Evolutionary conservation across 1,140 invertebrate genomes (phyloP), one percentile per base, ranked within the genome.

Genomic region (Drosophila nannoptera): DNA sequence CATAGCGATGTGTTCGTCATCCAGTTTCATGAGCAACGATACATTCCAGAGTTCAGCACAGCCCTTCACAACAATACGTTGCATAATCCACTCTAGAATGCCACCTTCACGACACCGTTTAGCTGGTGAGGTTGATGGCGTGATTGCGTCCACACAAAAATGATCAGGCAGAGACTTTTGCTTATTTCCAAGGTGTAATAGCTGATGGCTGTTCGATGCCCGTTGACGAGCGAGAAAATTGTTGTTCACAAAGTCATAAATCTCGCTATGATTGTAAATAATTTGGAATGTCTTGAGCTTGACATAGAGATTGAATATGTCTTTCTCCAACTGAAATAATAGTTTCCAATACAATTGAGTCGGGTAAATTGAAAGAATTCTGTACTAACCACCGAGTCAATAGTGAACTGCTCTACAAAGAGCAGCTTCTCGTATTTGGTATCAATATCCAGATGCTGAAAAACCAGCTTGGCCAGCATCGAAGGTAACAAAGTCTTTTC

Each of bases 361-460:
- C 6, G 3, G 11, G 40, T 6, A 14, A 9, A 1, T 5, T 11
- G 46, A 50, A 1, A 5, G 7, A 3, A 6, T 3, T 16, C 32
- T 6, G 4, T 29, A 69, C 75, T 81, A 90, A 95, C 94, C 91
- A 94, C 94, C n/a, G 94, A 92, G 86, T 95, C 93, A 43, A 95
- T 88, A 59, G 93, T 93, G 8, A 95, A 89, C 62, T 92, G 93
- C 75, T 93, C 92, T 11, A 95, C 87, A 46, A 92, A 92, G 5
- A 95, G 80, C 12, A 94, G 76, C 73, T 92, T 93, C 66, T 94
- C 92, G 56, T 90, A 90, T 60, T 91, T 91, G 33, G 92, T 92
- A 29, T 91, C 90, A 65, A 95, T 88, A 50, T 92, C 92, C 14
- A 95, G 90, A 66, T 93, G 92, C 59, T 94, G 92, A 68, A 94